Percentiles rank a stretch among this genome's conserved stretches.
phyloP scores from a whole-genome alignment of 2,113 vertebrate genomes.

The Agelaius phoeniceus region DNA sequence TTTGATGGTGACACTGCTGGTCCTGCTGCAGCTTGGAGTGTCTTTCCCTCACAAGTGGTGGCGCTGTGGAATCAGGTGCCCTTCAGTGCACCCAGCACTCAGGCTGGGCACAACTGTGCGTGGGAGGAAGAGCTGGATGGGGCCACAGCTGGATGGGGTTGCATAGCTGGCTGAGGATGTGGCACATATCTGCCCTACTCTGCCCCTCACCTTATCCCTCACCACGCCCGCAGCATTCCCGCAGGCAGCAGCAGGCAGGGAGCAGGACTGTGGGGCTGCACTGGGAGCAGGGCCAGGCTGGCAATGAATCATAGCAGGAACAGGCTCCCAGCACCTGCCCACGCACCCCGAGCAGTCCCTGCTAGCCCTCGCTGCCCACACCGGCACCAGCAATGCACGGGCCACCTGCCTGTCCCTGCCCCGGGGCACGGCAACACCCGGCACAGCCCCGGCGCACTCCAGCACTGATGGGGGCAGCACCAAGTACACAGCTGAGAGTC shows the following conservation, averaged over 20 bases:
- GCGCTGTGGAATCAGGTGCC: fast-evolving
- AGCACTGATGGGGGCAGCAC: fast-evolving
- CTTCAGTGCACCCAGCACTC: not conserved
- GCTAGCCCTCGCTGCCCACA: not conserved
- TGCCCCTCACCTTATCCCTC: not conserved
- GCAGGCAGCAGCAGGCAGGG: not conserved
- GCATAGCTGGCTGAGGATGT: not conserved
- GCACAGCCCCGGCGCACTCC: not conserved
- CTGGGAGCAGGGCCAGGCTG: not conserved
- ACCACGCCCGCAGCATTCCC: fast-evolving
- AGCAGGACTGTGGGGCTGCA: not conserved
- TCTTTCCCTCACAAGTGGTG: not conserved
- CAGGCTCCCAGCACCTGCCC: not conserved
- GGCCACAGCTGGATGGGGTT: not conserved
- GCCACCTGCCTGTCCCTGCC: fast-evolving
- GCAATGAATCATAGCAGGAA: not conserved
- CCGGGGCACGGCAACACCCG: fast-evolving
- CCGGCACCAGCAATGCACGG: fast-evolving
- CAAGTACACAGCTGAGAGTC: fast-evolving
- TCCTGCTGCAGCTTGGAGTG: fast-evolving
- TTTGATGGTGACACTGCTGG: not conserved
- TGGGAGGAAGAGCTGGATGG: not conserved
- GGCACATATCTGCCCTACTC: not conserved
- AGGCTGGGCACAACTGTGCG: not conserved
- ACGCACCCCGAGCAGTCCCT: not conserved